phyloP scores from a whole-genome alignment of 2,113 vertebrate species.

The Ciconia maguari region DNA sequence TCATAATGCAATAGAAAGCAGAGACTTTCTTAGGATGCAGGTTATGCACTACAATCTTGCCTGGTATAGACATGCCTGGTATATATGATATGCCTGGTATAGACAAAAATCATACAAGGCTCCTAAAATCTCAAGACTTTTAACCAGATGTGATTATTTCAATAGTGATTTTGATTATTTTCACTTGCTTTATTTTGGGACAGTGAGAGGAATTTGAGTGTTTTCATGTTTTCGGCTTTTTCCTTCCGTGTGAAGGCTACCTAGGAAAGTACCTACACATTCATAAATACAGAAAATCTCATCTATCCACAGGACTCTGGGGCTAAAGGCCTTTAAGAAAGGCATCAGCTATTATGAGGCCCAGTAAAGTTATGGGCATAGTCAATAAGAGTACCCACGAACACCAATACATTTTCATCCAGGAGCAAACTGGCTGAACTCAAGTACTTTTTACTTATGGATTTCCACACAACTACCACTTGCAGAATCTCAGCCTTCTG shows the following conservation, averaged over 20 bases:
- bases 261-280: neutral
- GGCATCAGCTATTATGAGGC: neutral
- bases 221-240: neutral
- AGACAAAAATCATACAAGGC: neutral
- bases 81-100: neutral
- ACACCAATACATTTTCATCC: neutral
- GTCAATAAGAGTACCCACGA: neutral
- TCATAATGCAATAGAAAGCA: accelerated
- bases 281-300: neutral
- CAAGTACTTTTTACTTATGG: accelerated
- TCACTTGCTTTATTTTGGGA: neutral
- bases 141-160: neutral
- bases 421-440: neutral
- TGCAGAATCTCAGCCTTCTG: neutral
- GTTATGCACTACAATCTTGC: neutral
- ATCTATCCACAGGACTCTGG: neutral
- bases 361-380: neutral
- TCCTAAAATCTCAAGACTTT: neutral
- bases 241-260: neutral
- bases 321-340: neutral
- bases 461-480: neutral
- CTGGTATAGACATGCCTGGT: neutral
- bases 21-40: neutral
- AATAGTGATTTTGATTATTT: neutral
- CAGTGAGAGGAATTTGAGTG: neutral